A percentile compares a stretch with the other conserved stretches of the same genome.
These are phyloP conservation scores for Myioborus miniatus DNA, from an alignment of 2,797 vertebrate genomes.

Conservation along the genomic window DNA sequence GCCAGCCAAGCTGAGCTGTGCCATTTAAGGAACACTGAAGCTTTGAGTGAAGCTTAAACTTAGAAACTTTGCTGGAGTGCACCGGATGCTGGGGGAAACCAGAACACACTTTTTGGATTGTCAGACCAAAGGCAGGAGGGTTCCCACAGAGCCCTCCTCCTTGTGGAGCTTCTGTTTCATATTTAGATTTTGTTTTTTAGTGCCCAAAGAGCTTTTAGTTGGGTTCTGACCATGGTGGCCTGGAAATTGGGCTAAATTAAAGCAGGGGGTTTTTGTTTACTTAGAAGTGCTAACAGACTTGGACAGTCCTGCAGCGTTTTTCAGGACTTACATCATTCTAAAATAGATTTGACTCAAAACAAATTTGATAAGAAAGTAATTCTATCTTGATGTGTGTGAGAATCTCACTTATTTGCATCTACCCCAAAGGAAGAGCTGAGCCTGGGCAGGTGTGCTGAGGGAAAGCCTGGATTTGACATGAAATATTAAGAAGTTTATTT, in stretches of 20 bases:
- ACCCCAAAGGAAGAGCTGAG: not conserved
- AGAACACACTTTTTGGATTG: constrained; percentile 48
- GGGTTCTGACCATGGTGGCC: not conserved
- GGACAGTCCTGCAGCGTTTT: not conserved
- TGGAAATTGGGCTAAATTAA: constrained; percentile 40
- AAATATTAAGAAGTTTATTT: not conserved
- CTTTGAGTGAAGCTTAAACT: not conserved
- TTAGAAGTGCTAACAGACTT: not conserved
- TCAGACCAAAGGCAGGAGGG: constrained; percentile 52
- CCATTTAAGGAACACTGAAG: constrained; percentile 12
- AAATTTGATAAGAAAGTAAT: not conserved
- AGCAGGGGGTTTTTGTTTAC: constrained; percentile 40
- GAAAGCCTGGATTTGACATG: not conserved
- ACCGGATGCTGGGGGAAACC: constrained; percentile 49
- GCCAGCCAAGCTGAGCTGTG: not conserved
- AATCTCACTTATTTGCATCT: not conserved
- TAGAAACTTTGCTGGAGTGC: constrained; percentile 49
- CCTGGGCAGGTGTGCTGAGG: not conserved
- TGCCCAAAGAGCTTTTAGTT: not conserved
- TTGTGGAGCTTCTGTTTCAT: constrained; percentile 11
- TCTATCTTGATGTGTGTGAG: not conserved
- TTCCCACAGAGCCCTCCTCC: constrained; percentile 52
- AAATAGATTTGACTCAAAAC: not conserved
- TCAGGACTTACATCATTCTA: not conserved
- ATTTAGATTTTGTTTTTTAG: constrained; percentile 32